Base-by-base conservation (phyloP, 2,888 invertebrate genomes). In the Onthophagus sagittarius region DNA sequence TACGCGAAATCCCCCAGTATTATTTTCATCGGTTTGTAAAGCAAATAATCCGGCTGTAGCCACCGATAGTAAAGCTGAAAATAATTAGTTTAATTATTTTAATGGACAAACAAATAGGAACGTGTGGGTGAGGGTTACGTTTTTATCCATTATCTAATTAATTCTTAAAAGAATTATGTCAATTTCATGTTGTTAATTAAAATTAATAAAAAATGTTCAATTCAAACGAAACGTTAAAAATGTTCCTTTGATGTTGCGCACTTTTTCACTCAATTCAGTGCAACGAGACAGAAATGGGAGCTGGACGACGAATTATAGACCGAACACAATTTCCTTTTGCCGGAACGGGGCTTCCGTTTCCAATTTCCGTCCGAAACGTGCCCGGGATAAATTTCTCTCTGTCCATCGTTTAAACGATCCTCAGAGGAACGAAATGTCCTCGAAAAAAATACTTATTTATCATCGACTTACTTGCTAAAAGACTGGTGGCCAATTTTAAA, bases 1-100 rank as follows among this genome's bases (percentile, higher is more conserved):
- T 77, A 95, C 88, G 81, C 89, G 88, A 85, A 93, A 94, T 73
- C 94, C 94, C 82, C 88, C 89, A 79, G 89, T 89, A 76, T 86
- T 86, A 80, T 86, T 84, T 86, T 94, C 94, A 88, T 95, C 94
- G 81, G 94, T 93, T 87, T 95, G 95, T 72, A 94, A 87, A 62
- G 95, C 94, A 83, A 95, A 96, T 80, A 96, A 86, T 72, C 93
- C 91, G 63, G 94, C 94, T 76, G 94, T 93, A 39, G 92, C 91
- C 80, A 95, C 91, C 32, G 95, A 92, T 85, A 95, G 86, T 80
- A 94, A 86, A 69, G 93, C 95, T 95, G 88, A 4, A 90, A 76
- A 15, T 64, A 74, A 53, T 69, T 15, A 63, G n/a, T 63, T 63
- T 63, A 63, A 13, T 63, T 15, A 63, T 63, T 63, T 63, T 13